Conservation (phyloP, 2,797 vertebrate genomes). For the Aselliscus stoliczkanus region DNA sequence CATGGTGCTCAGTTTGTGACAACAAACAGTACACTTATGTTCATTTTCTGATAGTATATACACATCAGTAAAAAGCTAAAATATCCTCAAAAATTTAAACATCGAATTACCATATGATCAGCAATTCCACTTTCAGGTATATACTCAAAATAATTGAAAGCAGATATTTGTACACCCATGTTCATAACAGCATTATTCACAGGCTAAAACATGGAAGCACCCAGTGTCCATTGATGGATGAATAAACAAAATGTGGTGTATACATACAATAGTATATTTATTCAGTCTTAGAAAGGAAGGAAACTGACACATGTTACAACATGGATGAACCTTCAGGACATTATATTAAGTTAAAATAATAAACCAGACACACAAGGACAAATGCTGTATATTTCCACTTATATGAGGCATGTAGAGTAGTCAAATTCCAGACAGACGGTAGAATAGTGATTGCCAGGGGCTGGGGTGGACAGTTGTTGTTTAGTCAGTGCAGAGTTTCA, state of each 20-base stretch:
- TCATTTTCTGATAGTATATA: not conserved
- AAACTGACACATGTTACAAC: rapidly evolving
- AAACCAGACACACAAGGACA: not conserved
- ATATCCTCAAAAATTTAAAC: not conserved
- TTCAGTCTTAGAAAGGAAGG: not conserved
- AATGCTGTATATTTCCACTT: too few species aligned
- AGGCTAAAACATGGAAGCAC: not conserved
- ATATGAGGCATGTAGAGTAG: not conserved
- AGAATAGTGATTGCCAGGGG: not conserved
- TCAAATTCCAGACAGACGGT: not conserved
- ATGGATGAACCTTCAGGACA: too few species aligned
- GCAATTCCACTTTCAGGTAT: not conserved
- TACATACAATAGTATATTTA: too few species aligned
- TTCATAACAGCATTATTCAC: not conserved
- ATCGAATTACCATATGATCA: not conserved
- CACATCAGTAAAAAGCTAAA: not conserved
- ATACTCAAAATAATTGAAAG: not conserved
- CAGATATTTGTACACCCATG: not conserved
- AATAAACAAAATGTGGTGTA: not conserved
- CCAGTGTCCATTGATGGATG: rapidly evolving
- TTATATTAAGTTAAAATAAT: not conserved
- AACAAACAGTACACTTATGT: not conserved
- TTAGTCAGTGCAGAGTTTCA: not conserved
- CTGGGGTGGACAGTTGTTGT: not conserved
- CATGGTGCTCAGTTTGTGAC: rapidly evolving